Percentiles rank a stretch among this genome's conserved stretches.
These are phyloP conservation scores for Nomada hirtipes DNA, from an alignment of 2,888 invertebrate genomes.

Conservation along the genomic window DNA sequence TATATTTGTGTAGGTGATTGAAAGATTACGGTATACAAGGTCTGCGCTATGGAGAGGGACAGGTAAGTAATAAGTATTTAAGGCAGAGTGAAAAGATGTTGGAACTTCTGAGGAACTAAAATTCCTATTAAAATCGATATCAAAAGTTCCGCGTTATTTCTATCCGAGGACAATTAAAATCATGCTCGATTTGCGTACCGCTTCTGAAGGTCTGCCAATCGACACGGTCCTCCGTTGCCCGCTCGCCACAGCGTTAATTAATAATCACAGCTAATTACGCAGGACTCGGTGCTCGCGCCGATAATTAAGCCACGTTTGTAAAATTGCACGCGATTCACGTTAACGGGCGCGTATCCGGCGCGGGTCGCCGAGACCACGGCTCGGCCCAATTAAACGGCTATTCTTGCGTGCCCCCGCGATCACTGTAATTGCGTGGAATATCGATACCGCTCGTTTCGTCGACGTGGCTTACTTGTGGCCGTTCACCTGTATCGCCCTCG, in stretches of 20 bases:
- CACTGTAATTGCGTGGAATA: conserved; percentile 8
- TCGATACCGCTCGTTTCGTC: conserved; percentile 9
- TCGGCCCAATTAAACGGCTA: conserved; percentile 29
- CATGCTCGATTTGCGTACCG: neutral
- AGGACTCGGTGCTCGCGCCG: neutral
- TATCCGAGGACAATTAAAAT: too few relatives aligned
- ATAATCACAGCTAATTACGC: conserved; percentile 26
- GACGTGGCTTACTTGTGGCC: neutral
- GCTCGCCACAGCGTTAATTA: conserved; percentile 13
- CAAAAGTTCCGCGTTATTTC: too few relatives aligned
- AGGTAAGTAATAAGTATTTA: too few relatives aligned
- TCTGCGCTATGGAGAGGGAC: too few relatives aligned
- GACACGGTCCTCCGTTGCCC: too few relatives aligned
- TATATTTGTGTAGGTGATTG: too few relatives aligned
- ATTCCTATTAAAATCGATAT: too few relatives aligned
- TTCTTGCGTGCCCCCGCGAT: neutral
- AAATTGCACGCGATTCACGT: conserved; percentile 9
- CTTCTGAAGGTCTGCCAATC: neutral
- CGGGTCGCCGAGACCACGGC: conserved; percentile 3
- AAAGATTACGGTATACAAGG: too few relatives aligned
- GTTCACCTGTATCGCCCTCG: neutral
- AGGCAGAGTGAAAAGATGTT: too few relatives aligned
- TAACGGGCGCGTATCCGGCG: conserved; percentile 1
- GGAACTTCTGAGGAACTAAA: too few relatives aligned
- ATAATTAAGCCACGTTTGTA: conserved; percentile 13